Base-by-base conservation (phyloP, 1,140 invertebrate genomes). In the Drosophila mojavensis region DNA sequence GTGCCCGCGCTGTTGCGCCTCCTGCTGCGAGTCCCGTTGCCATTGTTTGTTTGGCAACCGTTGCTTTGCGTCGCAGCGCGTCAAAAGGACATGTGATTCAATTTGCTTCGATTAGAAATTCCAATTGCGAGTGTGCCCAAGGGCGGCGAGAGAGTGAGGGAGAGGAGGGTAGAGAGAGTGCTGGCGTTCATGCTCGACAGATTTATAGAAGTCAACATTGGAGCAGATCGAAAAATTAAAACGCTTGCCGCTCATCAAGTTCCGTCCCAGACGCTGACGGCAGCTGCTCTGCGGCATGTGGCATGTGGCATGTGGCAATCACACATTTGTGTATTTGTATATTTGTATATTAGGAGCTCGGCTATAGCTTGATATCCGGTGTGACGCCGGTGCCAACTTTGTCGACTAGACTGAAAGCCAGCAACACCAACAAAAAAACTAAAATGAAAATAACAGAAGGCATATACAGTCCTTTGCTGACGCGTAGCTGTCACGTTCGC, bases 41-140 rank as follows among this genome's bases (percentile, higher is more conserved):
- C 64, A 64, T 69, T 76, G 72, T 75, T 66, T 65, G 69, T 51
- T 69, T 74, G 61, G 60, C 54, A 60, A 67, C 63, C 56, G 61
- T n/a, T n/a, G n/a, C n/a, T n/a, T 69, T 60, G 78, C 73, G 82
- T 62, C 73, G 71, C 75, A 59, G 58, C 55, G 77, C 68, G 77
- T 64, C 60, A 65, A 72, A 79, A 48, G 69, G 78, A 79, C 78
- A 88, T 83, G 83, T 88, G 83, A 88, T 86, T 86, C 83, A 86
- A 88, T 86, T 86, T 86, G 71, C 72, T 86, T 86, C 83, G 83
- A 86, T 86, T 86, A 86, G 83, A 81, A 88, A 86, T 79, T 67
- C 76, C 83, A 78, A 79, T 75, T 69, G 78, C 73, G 13, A 55
- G 50, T 17, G 26, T 36, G 26, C 15, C 13, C 0, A 5, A n/a